Evolutionary conservation across 2,888 invertebrate species (phyloP).

Genomic region (Lymantria monacha): DNA sequence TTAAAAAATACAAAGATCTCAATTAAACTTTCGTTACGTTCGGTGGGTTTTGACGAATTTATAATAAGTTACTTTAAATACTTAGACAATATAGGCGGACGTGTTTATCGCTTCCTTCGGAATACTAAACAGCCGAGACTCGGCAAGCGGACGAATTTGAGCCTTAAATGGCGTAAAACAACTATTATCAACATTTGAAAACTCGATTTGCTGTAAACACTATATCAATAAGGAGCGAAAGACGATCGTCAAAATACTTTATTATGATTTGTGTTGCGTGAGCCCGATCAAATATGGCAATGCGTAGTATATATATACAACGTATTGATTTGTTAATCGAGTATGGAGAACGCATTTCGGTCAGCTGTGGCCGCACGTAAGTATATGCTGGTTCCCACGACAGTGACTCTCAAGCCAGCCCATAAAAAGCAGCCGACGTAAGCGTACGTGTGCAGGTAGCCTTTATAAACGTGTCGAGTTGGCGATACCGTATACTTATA

Average conservation of each 20-base stretch:
- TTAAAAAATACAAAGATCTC: slow-evolving; percentile 39
- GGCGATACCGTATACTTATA: slow-evolving; percentile 59
- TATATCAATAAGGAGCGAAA: slow-evolving; percentile 52
- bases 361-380: slow-evolving; percentile 76
- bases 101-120: slow-evolving; percentile 52
- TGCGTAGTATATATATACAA: slow-evolving; percentile 58
- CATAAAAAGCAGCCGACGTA: slow-evolving; percentile 78
- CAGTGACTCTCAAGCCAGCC: slow-evolving; percentile 72
- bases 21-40: slow-evolving; percentile 62
- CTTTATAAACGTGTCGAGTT: slow-evolving; percentile 65
- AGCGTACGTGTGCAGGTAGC: slow-evolving; percentile 76
- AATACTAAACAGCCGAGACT: slow-evolving; percentile 57
- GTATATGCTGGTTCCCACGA: slow-evolving; percentile 81
- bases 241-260: slow-evolving; percentile 52
- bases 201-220: slow-evolving; percentile 30
- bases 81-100: slow-evolving; percentile 60
- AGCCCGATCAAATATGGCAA: slow-evolving; percentile 61
- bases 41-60: slow-evolving; percentile 67
- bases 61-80: slow-evolving; percentile 57
- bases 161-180: slow-evolving; percentile 36
- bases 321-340: slow-evolving; percentile 79
- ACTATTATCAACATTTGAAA: slow-evolving; percentile 23
- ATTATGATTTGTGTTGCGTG: slow-evolving; percentile 53
- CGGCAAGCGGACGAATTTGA: slow-evolving; percentile 45
- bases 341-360: slow-evolving; percentile 81